Conservation (phyloP, 2,113 vertebrate genomes). For the Murina feae region DNA sequence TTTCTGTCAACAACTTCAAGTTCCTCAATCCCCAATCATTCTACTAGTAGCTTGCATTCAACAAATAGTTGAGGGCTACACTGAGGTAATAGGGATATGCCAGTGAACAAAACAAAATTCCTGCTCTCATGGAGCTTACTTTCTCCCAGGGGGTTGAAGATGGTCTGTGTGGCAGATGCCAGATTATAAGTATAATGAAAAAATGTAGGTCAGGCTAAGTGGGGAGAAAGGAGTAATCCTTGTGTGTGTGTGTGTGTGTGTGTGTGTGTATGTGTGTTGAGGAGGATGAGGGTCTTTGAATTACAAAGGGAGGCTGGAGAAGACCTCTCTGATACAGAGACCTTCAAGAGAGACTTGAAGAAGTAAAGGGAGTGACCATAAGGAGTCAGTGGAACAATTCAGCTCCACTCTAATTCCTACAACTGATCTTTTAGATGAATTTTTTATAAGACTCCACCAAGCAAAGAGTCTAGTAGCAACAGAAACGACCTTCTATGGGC, state of each 20-base stretch:
- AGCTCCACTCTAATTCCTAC: neutral
- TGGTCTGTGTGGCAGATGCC: neutral
- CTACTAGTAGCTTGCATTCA: neutral
- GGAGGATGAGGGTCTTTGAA: neutral
- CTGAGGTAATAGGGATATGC: neutral
- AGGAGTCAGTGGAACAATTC: neutral
- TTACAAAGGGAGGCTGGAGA: neutral
- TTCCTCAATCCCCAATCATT: neutral
- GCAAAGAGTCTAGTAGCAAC: neutral
- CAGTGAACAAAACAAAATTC: neutral
- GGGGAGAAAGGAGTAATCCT: neutral
- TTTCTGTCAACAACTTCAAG: neutral
- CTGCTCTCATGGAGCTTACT: neutral
- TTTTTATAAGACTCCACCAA: neutral
- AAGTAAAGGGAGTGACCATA: neutral
- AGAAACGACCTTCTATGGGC: neutral
- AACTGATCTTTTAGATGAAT: neutral
- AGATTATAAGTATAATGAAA: neutral
- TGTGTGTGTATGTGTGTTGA: neutral
- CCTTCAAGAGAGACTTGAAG: neutral
- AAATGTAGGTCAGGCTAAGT: neutral
- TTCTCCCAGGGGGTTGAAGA: neutral
- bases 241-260: neutral
- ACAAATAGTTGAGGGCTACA: neutral
- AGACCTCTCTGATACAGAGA: neutral